Conservation (phyloP, 23 tunicate genomes). For the Clavelina lepadiformis region DNA sequence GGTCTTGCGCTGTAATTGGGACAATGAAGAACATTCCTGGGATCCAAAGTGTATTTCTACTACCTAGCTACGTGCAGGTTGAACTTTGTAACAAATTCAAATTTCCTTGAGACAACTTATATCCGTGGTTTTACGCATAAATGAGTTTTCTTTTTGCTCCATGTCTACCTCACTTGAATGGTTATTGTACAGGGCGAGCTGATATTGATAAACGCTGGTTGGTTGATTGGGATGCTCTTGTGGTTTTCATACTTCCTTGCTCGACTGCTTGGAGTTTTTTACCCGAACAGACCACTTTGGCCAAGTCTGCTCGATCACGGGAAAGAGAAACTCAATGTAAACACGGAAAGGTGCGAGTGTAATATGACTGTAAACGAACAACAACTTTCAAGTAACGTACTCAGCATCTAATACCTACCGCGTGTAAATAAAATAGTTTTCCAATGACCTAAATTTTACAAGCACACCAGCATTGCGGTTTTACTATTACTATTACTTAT, state of each 20-base stretch:
- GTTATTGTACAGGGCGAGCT: conserved; percentile 89
- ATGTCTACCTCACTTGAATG: not conserved
- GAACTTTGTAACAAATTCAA: too few relatives aligned
- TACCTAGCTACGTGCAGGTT: conserved; percentile 68
- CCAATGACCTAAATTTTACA: too few relatives aligned
- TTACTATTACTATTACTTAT: too few relatives aligned
- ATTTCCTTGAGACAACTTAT: too few relatives aligned
- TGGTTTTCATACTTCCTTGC: conserved; percentile 41
- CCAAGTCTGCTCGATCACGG: conserved; percentile 56
- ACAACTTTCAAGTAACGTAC: too few relatives aligned
- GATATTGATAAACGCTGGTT: conserved; percentile 60
- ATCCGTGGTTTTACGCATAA: too few relatives aligned
- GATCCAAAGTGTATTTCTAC: conserved; percentile 65
- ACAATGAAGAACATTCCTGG: conserved; percentile 62
- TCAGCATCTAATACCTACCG: too few relatives aligned
- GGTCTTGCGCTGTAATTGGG: conserved; percentile 55
- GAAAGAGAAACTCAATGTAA: conserved; percentile 12
- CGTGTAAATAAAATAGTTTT: too few relatives aligned
- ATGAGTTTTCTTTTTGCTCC: not conserved
- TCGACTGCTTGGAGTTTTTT: conserved; percentile 35
- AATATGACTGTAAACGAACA: too few relatives aligned
- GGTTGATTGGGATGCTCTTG: conserved; percentile 43
- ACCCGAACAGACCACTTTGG: conserved; percentile 33
- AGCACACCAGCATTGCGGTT: too few relatives aligned
- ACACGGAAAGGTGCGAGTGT: conserved; percentile 51